Percentiles rank a stretch among this genome's conserved stretches.
Conservation (phyloP, 2,113 vertebrate genomes). For the Motacilla alba region DNA sequence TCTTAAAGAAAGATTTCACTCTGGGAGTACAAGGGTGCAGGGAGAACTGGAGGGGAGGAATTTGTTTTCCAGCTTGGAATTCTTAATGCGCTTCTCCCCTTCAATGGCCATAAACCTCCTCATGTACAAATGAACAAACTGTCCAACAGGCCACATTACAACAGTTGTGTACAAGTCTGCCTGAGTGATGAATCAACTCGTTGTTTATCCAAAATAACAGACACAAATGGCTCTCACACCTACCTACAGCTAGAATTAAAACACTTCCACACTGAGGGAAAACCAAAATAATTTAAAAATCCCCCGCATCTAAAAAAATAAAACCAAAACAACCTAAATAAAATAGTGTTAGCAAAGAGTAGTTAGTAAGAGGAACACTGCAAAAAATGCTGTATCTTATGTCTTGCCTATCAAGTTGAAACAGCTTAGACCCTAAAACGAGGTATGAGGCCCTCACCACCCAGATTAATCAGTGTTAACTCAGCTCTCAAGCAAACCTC, state of each 20-base stretch:
- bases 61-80: neutral
- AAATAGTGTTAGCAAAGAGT: neutral
- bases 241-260: neutral
- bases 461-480: neutral
- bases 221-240: neutral
- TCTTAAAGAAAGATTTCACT: neutral
- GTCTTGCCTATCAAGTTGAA: neutral
- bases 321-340: neutral
- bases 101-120: neutral
- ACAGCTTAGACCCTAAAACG: neutral
- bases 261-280: neutral
- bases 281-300: neutral
- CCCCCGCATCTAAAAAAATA: neutral
- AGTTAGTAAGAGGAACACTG: neutral
- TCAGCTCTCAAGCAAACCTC: neutral
- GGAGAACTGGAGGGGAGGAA: neutral
- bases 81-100: neutral
- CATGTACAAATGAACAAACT: neutral
- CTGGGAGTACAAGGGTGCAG: neutral
- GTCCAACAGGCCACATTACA: neutral
- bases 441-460: neutral
- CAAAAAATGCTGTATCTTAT: neutral
- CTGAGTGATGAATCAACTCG: neutral
- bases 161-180: neutral
- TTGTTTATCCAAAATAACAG: neutral